phyloP scores from a whole-genome alignment of 2,797 vertebrate species.

The Austrolebias charrua region DNA sequence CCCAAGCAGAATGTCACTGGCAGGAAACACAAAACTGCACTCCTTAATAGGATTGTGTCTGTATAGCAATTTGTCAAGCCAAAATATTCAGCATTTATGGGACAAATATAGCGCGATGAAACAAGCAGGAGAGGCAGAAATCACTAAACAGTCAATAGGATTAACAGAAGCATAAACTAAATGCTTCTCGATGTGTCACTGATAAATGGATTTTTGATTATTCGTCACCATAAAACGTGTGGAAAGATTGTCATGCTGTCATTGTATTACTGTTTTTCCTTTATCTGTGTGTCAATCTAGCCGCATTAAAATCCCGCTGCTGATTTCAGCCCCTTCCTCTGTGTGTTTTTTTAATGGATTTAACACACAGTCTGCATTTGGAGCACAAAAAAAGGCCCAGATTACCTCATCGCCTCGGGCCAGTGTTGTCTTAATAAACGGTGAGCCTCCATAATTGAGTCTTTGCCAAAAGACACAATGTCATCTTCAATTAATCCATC shows the following conservation, averaged over 20 bases:
- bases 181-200: conserved; percentile 80
- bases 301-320: conserved; percentile 63
- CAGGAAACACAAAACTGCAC: conserved; percentile 65
- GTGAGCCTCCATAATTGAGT: conserved; percentile 63
- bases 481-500: conserved; percentile 71
- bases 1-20: conserved; percentile 71
- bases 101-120: conserved; percentile 75
- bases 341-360: conserved; percentile 67
- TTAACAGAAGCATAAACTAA: conserved; percentile 78
- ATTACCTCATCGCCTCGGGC: conserved; percentile 74
- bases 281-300: conserved; percentile 80
- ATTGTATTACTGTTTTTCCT: conserved; percentile 74
- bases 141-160: conserved; percentile 80
- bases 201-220: conserved; percentile 84
- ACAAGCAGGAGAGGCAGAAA: conserved; percentile 69
- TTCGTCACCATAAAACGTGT: conserved; percentile 78
- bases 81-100: conserved; percentile 76
- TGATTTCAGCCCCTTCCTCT: conserved; percentile 53
- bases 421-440: conserved; percentile 70
- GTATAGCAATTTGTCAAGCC: conserved; percentile 77
- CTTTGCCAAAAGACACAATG: conserved; percentile 59
- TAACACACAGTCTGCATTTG: conserved; percentile 73
- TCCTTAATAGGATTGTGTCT: conserved; percentile 75
- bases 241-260: conserved; percentile 76
- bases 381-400: conserved; percentile 55